Evolutionary conservation across 2,797 vertebrate genomes (phyloP).

Genomic region (Hydrolagus colliei): DNA sequence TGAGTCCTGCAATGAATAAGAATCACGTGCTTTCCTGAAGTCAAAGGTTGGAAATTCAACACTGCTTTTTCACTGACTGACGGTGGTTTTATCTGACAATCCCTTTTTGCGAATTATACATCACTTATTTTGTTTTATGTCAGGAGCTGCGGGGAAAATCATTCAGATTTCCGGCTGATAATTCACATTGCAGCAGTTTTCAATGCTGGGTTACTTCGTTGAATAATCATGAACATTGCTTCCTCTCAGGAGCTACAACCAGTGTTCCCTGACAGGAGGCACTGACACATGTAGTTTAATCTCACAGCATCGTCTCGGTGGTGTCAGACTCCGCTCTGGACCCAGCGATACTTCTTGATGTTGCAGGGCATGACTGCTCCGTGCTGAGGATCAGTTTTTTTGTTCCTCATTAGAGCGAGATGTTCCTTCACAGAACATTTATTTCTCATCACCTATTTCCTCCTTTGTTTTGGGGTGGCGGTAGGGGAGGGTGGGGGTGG

Average conservation of each 20-base stretch:
- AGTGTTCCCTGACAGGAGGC: not conserved
- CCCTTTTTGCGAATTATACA: not conserved
- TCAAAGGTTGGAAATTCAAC: conserved; percentile 11
- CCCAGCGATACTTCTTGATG: not conserved
- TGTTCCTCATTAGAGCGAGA: not conserved
- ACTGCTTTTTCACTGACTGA: not conserved
- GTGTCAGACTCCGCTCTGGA: not conserved
- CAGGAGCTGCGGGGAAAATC: not conserved
- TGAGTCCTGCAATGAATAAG: not conserved
- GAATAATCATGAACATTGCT: conserved; percentile 22
- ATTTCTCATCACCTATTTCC: too few species aligned
- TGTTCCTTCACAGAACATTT: too few species aligned
- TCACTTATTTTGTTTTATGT: conserved; percentile 22
- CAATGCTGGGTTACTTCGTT: not conserved
- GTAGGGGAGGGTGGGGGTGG: too few species aligned
- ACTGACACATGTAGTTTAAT: not conserved
- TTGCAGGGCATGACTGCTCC: not conserved
- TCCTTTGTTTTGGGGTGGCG: too few species aligned
- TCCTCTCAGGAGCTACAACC: not conserved
- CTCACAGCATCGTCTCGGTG: not conserved
- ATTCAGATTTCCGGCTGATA: not conserved
- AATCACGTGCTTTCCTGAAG: not conserved
- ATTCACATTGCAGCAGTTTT: not conserved
- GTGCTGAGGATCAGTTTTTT: not conserved
- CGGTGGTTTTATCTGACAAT: conserved; percentile 12